Percentiles rank a stretch among this genome's conserved stretches.
Conservation (phyloP, 1,140 invertebrate genomes). For the Drosophila sproati region DNA sequence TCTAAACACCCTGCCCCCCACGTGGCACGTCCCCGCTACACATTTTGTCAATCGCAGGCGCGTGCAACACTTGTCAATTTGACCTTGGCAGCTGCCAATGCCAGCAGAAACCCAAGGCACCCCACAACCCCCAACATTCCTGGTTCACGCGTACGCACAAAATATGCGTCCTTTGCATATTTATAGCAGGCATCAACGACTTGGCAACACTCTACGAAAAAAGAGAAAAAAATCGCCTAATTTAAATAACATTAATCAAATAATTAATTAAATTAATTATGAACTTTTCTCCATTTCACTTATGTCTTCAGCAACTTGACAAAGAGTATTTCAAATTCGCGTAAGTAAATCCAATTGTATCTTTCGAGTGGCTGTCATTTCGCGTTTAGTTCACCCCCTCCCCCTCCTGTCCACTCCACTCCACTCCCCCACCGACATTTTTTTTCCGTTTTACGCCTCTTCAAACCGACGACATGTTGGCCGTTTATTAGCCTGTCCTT, state of each 20-base stretch:
- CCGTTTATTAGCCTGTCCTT: conserved; percentile 38
- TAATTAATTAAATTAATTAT: too few species aligned
- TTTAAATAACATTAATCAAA: too few species aligned
- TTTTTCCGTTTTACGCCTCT: conserved; percentile 52
- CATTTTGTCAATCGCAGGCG: conserved; percentile 56
- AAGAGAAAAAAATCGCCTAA: background rate
- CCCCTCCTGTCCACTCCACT: background rate
- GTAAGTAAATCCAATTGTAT: background rate
- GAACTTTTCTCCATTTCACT: background rate
- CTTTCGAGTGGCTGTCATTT: background rate
- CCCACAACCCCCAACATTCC: background rate
- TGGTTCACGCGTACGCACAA: conserved; percentile 26
- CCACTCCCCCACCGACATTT: background rate
- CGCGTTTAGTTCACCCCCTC: background rate
- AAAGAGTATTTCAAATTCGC: conserved; percentile 5
- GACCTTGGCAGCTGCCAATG: conserved; percentile 75
- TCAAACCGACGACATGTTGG: conserved; percentile 43
- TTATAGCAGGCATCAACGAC: conserved; percentile 44
- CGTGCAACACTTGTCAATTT: conserved; percentile 82
- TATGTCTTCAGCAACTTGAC: background rate
- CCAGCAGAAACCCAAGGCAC: conserved; percentile 44
- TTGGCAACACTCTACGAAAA: background rate
- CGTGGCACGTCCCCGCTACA: background rate
- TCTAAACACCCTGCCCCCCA: background rate
- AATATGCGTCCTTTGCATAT: conserved; percentile 70